Evolutionary conservation across 2,113 vertebrate genomes (phyloP).

Genomic region (Numida meleagris): DNA sequence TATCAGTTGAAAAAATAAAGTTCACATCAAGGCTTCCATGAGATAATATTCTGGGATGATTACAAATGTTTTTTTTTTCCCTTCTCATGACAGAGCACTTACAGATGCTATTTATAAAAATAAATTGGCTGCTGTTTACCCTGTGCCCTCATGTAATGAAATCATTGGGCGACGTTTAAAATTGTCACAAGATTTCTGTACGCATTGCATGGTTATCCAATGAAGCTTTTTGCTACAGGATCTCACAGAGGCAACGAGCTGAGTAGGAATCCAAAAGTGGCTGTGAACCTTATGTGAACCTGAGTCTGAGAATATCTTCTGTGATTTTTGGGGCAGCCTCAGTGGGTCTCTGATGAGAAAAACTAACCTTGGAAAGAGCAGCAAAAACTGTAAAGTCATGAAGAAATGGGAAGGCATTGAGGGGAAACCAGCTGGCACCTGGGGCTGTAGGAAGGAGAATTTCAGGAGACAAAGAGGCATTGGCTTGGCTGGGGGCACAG

Average conservation of each 20-base stretch:
- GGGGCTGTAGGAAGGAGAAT: background rate
- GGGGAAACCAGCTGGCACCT: background rate
- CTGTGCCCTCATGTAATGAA: background rate
- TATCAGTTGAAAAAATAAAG: background rate
- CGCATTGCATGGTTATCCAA: background rate
- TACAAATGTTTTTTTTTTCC: background rate
- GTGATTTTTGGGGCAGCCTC: background rate
- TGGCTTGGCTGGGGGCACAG: background rate
- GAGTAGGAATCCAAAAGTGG: background rate
- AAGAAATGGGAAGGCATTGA: background rate
- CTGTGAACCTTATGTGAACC: background rate
- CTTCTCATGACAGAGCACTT: conserved; percentile 30
- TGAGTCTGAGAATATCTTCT: background rate
- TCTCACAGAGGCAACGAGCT: background rate
- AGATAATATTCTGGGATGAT: background rate
- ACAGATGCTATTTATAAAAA: background rate
- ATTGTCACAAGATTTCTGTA: background rate
- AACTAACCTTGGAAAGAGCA: background rate
- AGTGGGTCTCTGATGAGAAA: background rate
- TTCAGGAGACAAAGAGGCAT: background rate
- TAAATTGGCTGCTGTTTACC: background rate
- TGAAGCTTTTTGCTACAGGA: background rate
- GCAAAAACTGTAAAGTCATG: background rate
- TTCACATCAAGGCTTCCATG: background rate
- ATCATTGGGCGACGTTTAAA: background rate